phyloP scores from a whole-genome alignment of 2,113 vertebrate genomes.

The Glaucidium brasilianum region DNA sequence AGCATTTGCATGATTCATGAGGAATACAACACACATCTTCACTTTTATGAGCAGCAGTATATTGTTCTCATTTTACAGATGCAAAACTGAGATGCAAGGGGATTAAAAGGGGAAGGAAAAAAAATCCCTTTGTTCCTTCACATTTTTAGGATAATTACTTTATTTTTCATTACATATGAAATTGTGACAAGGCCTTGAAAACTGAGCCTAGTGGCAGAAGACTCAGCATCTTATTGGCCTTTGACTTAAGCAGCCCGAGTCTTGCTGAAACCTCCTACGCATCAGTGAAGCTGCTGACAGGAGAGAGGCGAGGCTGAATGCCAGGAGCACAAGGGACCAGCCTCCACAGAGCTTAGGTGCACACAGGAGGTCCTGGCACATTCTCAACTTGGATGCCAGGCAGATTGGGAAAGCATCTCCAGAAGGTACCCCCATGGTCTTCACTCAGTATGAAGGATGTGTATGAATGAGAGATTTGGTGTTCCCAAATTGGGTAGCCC shows the following conservation, averaged over 20 bases:
- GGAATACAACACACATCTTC: not conserved
- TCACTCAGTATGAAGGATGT: not conserved
- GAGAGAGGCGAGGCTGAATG: not conserved
- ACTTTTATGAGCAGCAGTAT: slow-evolving; percentile 11
- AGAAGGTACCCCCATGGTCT: not conserved
- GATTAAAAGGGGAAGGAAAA: not conserved
- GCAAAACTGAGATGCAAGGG: slow-evolving; percentile 48
- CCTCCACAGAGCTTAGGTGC: rapidly evolving
- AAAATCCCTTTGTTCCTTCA: not conserved
- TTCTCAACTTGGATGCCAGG: not conserved
- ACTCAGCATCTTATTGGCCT: not conserved
- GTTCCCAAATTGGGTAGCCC: not conserved
- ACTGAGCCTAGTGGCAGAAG: not conserved
- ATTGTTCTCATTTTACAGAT: slow-evolving; percentile 33
- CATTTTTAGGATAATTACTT: slow-evolving; percentile 25
- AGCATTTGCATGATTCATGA: slow-evolving; percentile 46
- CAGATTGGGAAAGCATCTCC: not conserved
- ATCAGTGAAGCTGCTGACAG: not conserved
- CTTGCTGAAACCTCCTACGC: not conserved
- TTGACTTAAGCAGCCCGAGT: not conserved
- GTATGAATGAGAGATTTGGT: not conserved
- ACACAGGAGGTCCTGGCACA: not conserved
- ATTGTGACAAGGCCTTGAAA: not conserved
- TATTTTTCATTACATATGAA: not conserved
- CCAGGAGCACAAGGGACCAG: rapidly evolving